Evolutionary conservation across 2,113 vertebrate species (phyloP).

Genomic region (Pygathrix nemaeus): DNA sequence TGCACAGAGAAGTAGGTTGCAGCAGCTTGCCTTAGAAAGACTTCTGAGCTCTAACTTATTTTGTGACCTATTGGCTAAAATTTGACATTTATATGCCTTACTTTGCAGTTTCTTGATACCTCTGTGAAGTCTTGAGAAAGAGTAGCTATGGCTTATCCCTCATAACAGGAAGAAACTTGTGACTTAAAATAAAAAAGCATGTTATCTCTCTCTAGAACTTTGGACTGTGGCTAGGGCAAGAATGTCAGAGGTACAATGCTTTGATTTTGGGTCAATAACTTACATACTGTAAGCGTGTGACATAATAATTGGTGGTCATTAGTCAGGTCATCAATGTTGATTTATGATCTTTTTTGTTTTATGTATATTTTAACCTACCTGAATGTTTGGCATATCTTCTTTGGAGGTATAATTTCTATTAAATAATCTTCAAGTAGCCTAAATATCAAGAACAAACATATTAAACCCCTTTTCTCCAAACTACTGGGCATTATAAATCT

Average conservation of each 20-base stretch:
- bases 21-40: not conserved
- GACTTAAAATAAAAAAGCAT: conserved; percentile 23
- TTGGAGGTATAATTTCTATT: not conserved
- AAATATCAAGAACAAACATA: not conserved
- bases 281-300: not conserved
- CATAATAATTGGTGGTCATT: not conserved
- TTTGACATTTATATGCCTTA: conserved; percentile 52
- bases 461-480: not conserved
- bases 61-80: conserved; percentile 8
- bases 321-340: conserved; percentile 23
- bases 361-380: conserved; percentile 55
- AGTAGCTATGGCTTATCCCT: not conserved
- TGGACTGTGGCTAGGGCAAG: not conserved
- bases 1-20: not conserved
- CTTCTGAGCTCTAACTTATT: conserved; percentile 54
- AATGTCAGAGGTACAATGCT: not conserved
- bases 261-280: not conserved
- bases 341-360: conserved; percentile 31
- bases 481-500: not conserved
- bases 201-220: not conserved
- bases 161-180: not conserved
- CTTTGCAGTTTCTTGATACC: conserved; percentile 43
- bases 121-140: conserved; percentile 14
- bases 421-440: not conserved
- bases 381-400: conserved; percentile 63